These are phyloP conservation scores for Drosophila obscura DNA, from an alignment of 1,140 invertebrate genomes.

Conservation along the genomic window DNA sequence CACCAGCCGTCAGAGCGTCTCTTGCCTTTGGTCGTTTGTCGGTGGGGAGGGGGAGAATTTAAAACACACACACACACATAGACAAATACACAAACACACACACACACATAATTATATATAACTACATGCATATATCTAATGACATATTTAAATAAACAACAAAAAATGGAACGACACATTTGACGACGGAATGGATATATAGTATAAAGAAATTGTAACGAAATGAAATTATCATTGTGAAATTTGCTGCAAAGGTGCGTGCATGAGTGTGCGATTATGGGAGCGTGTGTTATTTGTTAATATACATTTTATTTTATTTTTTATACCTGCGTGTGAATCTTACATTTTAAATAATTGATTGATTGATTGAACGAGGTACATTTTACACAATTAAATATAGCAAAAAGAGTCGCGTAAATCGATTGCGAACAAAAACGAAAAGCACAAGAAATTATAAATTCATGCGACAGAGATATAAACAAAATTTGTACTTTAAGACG, in stretches of 20 bases:
- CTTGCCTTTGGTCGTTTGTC: background rate
- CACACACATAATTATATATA: constrained; percentile 25
- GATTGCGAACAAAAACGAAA: constrained; percentile 59
- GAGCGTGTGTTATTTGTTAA: constrained; percentile 46
- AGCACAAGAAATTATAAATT: constrained; percentile 69
- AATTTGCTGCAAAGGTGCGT: constrained; percentile 31
- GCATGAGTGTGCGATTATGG: constrained; percentile 12
- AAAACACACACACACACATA: background rate
- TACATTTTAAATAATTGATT: constrained; percentile 41
- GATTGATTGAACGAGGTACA: constrained; percentile 27
- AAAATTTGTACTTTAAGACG: constrained; percentile 61
- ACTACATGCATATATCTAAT: constrained; percentile 39
- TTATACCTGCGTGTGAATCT: constrained; percentile 30
- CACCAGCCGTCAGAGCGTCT: too few species aligned
- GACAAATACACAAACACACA: constrained; percentile 13
- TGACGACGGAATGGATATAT: constrained; percentile 4
- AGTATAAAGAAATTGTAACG: constrained; percentile 57
- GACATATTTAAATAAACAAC: constrained; percentile 44
- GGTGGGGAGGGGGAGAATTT: background rate
- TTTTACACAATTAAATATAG: constrained; percentile 56
- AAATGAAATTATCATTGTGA: constrained; percentile 74
- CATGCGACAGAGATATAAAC: constrained; percentile 21
- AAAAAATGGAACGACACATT: constrained; percentile 41
- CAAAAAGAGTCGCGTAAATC: constrained; percentile 24
- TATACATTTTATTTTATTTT: constrained; percentile 34